Percentiles rank a stretch among this genome's conserved stretches.
These are phyloP conservation scores for Dione juno DNA, from an alignment of 2,888 invertebrate species.

Conservation along the genomic window DNA sequence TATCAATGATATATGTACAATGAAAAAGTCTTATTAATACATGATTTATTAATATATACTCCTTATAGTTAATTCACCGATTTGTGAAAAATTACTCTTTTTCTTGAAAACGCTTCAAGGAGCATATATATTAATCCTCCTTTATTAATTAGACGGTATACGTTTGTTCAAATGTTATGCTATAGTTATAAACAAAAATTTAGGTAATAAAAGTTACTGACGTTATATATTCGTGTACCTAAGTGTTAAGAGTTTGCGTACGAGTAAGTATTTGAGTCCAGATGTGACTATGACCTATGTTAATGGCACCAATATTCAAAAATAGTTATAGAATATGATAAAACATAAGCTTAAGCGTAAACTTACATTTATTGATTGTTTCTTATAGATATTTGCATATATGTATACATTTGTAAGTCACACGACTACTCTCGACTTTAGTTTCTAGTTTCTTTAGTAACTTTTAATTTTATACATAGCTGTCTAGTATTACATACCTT, in stretches of 20 bases:
- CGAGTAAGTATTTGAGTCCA: conserved; percentile 37
- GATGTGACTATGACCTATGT: conserved; percentile 44
- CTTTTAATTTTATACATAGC: too few species aligned
- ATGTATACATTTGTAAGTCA: too few species aligned
- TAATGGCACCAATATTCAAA: conserved; percentile 48
- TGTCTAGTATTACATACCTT: too few species aligned
- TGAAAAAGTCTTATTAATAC: conserved; percentile 20
- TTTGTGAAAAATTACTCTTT: neutral
- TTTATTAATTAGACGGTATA: conserved; percentile 20
- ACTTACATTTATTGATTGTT: conserved; percentile 16
- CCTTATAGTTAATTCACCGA: neutral
- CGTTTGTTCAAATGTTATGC: conserved; percentile 27
- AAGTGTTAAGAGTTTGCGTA: conserved; percentile 39
- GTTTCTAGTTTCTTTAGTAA: too few species aligned
- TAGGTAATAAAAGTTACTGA: conserved; percentile 34
- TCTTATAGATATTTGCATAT: conserved; percentile 15
- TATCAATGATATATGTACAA: neutral
- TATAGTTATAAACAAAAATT: conserved; percentile 33
- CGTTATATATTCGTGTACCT: conserved; percentile 22
- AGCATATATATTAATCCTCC: neutral
- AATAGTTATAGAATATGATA: conserved; percentile 32
- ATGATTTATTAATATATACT: conserved; percentile 5
- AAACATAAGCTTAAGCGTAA: conserved; percentile 34
- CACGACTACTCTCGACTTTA: neutral
- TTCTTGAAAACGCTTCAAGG: neutral